Evolutionary conservation across 1,140 invertebrate species (phyloP), one percentile per base, ranked within the genome.

Genomic region (Drosophila sp.): DNA sequence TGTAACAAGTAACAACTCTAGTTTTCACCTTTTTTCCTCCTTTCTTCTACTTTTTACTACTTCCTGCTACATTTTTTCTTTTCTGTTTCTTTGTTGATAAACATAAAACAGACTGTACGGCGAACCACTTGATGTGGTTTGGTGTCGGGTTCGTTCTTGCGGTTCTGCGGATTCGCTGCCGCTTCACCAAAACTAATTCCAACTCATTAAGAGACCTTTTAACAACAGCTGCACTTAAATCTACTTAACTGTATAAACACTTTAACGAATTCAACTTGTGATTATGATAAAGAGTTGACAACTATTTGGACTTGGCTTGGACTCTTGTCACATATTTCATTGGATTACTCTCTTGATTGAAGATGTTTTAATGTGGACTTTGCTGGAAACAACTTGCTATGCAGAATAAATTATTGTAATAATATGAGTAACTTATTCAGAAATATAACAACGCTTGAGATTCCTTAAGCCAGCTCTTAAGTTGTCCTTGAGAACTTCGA

Each of bases 41-140:
- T 38, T 38, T 18, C 48, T 46, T 36, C 34, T 56, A 32, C 43
- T 13, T 13, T 21, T n/a, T n/a, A n/a, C n/a, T n/a, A n/a, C n/a
- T n/a, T n/a, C n/a, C n/a, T n/a, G n/a, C 21, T 18, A 18, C 36
- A 0, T 2, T 38, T 40, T 7, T 7, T 38, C 9, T 54, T 11
- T 29, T 25, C 36, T 11, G 14, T 18, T 27, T 21, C 46, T 46
- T 56, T 34, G 16, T 34, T 51, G 48, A 34, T 36, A 18, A 53
- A 36, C 50, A 53, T 34, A 53, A 53, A 53, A 32, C 29, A 53
- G 29, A 18, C 50, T 27, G 63, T 45, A 45, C n/a, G 54, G 46
- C 54, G 50, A 81, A 78, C 78, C 81, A 81, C 81, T 84, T 66
- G 70, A 73, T 76, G 74, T 73, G 74, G 74, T 61, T 59, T 29